Percentiles rank a stretch among this genome's conserved stretches.
Conservation (phyloP, 2,888 invertebrate species). For the Parnassius mnemosyne region DNA sequence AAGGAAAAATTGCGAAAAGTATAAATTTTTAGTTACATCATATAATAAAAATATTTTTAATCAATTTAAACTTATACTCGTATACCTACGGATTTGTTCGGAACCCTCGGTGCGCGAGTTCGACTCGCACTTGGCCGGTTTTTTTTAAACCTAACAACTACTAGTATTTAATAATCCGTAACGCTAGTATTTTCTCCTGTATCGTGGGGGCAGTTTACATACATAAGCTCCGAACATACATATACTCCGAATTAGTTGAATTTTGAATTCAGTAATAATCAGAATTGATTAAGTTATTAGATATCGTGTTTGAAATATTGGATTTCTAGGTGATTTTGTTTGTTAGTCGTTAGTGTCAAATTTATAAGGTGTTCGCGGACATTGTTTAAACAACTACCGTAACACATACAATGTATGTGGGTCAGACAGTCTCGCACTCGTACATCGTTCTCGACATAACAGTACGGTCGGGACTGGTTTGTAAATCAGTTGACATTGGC, state of each 20-base stretch:
- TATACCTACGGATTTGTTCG: too few species aligned
- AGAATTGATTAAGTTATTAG: not conserved
- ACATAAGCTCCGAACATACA: too few species aligned
- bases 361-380: conserved; percentile 17
- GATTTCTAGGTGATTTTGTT: not conserved
- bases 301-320: not conserved
- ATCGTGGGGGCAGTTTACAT: too few species aligned
- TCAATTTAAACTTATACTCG: too few species aligned
- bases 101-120: too few species aligned
- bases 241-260: conserved; percentile 4
- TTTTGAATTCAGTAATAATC: not conserved
- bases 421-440: conserved; percentile 51
- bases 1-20: too few species aligned
- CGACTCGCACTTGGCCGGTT: too few species aligned
- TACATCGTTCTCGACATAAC: conserved; percentile 45
- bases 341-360: not conserved
- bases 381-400: conserved; percentile 23
- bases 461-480: conserved; percentile 60
- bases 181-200: too few species aligned
- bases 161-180: too few species aligned
- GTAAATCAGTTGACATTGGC: conserved; percentile 73
- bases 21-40: too few species aligned
- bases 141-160: too few species aligned
- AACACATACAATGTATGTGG: conserved; percentile 43
- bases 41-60: too few species aligned